phyloP scores from a whole-genome alignment of 2,113 vertebrate genomes.

The Cnemophilus loriae region DNA sequence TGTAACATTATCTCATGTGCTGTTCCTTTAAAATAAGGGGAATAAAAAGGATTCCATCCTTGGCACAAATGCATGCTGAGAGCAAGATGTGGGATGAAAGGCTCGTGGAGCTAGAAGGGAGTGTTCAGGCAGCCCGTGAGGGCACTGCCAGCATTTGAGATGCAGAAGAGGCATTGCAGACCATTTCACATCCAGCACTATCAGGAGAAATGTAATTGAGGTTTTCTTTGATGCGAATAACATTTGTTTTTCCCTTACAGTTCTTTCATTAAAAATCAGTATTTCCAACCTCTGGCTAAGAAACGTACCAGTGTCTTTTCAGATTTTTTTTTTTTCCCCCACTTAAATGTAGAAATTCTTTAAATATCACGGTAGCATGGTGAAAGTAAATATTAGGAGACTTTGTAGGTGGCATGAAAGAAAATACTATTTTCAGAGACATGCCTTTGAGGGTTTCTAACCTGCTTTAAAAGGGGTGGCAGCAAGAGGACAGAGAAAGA shows the following conservation, averaged over 20 bases:
- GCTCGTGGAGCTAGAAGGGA: not conserved
- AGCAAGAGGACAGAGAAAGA: not conserved
- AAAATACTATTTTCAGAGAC: not conserved
- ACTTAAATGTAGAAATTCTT: not conserved
- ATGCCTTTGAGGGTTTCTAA: not conserved
- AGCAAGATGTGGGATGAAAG: slow-evolving; percentile 16
- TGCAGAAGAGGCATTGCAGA: not conserved
- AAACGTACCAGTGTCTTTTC: not conserved
- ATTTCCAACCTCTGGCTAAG: not conserved
- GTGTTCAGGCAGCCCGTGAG: not conserved
- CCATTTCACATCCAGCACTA: not conserved
- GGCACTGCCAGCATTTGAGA: not conserved
- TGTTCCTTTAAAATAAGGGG: not conserved
- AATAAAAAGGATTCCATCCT: not conserved
- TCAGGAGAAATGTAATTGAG: not conserved
- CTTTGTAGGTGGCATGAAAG: not conserved
- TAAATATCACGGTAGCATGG: not conserved
- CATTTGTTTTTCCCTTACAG: not conserved
- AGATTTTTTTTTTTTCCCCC: no score
- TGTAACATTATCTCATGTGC: not conserved
- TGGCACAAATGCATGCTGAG: not conserved
- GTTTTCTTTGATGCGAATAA: not conserved
- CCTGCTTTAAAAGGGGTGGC: not conserved
- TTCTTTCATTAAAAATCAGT: not conserved
- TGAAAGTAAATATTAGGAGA: slow-evolving; percentile 25